Evolutionary conservation across 2,797 vertebrate species (phyloP).

Genomic region (Helarctos malayanus): DNA sequence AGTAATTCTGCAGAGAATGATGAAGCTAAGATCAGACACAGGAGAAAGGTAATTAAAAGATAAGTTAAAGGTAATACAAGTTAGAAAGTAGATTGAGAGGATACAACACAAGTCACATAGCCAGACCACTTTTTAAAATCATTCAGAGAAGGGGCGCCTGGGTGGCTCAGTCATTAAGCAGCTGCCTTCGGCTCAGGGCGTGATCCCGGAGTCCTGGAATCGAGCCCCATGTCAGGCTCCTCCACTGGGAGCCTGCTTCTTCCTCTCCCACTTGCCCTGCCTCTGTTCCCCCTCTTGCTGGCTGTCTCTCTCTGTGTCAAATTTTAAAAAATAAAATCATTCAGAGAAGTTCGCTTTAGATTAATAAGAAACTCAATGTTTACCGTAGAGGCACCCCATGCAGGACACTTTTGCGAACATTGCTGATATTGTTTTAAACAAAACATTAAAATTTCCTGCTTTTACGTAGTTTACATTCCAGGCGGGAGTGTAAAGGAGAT

Average conservation of each 20-base stretch:
- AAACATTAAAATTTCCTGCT: not conserved
- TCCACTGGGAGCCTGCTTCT: no score
- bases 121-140: not conserved
- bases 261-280: no score
- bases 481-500: not conserved
- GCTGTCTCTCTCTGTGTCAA: no score
- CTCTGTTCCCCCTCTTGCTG: no score
- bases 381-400: not conserved
- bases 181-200: no score
- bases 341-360: not conserved
- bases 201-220: no score
- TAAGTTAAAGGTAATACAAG: not conserved
- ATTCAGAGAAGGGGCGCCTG: not conserved
- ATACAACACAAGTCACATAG: not conserved
- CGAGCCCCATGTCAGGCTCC: no score
- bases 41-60: not conserved
- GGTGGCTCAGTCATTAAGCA: no score
- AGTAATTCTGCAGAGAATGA: not conserved
- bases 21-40: not conserved
- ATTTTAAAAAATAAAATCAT: not conserved
- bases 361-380: not conserved
- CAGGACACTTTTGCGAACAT: not conserved
- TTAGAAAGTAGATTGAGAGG: no score
- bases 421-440: not conserved
- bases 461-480: not conserved